Percentiles rank a stretch among this genome's conserved stretches.
phyloP scores from a whole-genome alignment of 2,888 invertebrate species.

The Drosophila cracens region DNA sequence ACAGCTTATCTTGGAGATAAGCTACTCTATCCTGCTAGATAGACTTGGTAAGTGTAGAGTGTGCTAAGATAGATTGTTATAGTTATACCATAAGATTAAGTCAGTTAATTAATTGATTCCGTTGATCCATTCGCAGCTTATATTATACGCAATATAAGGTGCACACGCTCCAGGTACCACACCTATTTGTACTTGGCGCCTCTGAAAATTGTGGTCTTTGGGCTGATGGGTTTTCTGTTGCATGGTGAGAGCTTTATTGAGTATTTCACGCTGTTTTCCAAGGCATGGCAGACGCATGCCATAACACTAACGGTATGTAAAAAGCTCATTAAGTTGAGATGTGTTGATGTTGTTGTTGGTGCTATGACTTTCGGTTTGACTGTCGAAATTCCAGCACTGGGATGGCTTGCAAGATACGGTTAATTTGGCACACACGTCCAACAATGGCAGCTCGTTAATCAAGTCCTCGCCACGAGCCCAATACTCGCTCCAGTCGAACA shows the following conservation, averaged over 20 bases:
- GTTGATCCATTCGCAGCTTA: constrained; percentile 56
- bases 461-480: constrained; percentile 37
- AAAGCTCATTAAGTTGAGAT: constrained; percentile 5
- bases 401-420: constrained; percentile 31
- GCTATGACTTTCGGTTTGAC: constrained; percentile 3
- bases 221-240: constrained; percentile 87
- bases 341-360: background rate
- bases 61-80: background rate
- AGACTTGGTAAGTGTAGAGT: background rate
- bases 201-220: constrained; percentile 92
- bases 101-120: background rate
- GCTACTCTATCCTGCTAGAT: background rate
- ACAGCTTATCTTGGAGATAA: background rate
- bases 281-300: constrained; percentile 86
- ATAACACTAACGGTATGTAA: constrained; percentile 86
- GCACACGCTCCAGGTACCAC: constrained; percentile 90
- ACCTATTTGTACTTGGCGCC: constrained; percentile 90
- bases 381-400: constrained; percentile 42
- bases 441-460: constrained; percentile 44
- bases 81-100: background rate
- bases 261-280: constrained; percentile 85
- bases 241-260: constrained; percentile 75
- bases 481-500: constrained; percentile 71
- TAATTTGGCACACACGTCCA: constrained; percentile 38
- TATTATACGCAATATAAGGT: constrained; percentile 83